Base-by-base conservation (phyloP, 2,113 vertebrate species). In the Daubentonia madagascariensis region DNA sequence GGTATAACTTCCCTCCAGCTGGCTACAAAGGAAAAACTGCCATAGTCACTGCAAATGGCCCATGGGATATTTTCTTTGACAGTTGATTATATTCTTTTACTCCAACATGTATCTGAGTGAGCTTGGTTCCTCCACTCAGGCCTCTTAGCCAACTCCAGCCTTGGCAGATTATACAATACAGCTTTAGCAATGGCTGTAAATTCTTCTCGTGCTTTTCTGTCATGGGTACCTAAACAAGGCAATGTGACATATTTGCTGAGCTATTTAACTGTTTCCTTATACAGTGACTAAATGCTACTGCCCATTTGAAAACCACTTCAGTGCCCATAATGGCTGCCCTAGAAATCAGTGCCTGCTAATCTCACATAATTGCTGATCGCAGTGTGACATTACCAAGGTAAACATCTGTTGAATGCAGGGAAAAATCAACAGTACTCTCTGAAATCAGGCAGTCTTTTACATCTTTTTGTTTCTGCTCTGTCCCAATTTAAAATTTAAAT, bases 401-500 rank as follows among this genome's bases (percentile, higher is more conserved):
- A 97, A 91, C 96, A 97, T 91, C 80, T 95, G 72, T 68, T 96
- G 67, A 94, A 65, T 43, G 25, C 73, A 94, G 81, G 67, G 35
- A 54, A 96, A 95, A 81, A 92, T 61, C 65, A 88, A 75, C 59
- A 85, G 16, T 28, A 23, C 88, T 92, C 8, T 78, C 76, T 40
- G 23, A 40, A 96, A 96, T 68, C 54, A 68, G 16, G 13, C 48
- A 92, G 18, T 68, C 48, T 78, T 93, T 87, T 25, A 4, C 23
- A 73, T 88, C 63, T 93, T 81, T 95, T 96, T 48, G 52, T 52
- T 94, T 90, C 85, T 94, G 25, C 17, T 86, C 48, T 84, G 61
- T 23, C 68, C 40, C 57, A 89, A 85, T 85, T 97, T 95, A 89
- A 97, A 97, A 95, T 96, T 80, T 80, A 97, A 97, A 92, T 96